Percentiles rank a stretch among this genome's conserved stretches.
phyloP scores from a whole-genome alignment of 2,797 vertebrate species.

The Rhyacichthys aspro region DNA sequence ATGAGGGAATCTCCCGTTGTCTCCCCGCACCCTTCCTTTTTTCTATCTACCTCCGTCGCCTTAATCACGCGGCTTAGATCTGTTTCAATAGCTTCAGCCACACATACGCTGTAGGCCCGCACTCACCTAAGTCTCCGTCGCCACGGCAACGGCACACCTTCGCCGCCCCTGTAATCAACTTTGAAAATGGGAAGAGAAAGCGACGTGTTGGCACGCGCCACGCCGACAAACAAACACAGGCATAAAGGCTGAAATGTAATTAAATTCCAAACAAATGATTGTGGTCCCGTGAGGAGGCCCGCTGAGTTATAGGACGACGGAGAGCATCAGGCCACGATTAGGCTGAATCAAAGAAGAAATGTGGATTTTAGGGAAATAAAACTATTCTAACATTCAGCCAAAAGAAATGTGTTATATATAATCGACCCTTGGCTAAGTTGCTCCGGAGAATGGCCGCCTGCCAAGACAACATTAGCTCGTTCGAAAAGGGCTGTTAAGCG shows the following conservation, averaged over 20 bases:
- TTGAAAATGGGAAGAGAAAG: constrained; percentile 45
- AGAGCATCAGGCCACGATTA: neutral
- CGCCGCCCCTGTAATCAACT: constrained; percentile 61
- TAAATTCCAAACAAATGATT: too few relatives aligned
- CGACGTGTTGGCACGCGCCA: constrained; percentile 31
- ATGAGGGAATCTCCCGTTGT: constrained; percentile 35
- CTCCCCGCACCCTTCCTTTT: constrained; percentile 2
- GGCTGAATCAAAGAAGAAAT: neutral
- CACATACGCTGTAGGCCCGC: constrained; percentile 23
- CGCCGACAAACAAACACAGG: constrained; percentile 18
- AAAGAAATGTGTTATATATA: neutral
- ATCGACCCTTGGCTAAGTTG: neutral
- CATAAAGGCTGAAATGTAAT: constrained; percentile 33
- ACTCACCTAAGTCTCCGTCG: constrained; percentile 51
- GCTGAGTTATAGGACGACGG: too few relatives aligned
- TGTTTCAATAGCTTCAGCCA: constrained; percentile 26
- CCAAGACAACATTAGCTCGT: constrained; percentile 1
- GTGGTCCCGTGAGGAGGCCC: too few relatives aligned
- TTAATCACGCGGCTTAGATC: constrained; percentile 20
- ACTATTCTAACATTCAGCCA: neutral
- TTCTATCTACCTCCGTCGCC: constrained; percentile 13
- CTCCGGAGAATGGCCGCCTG: neutral
- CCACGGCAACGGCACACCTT: constrained; percentile 70
- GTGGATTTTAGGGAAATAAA: neutral
- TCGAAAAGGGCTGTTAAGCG: neutral